phyloP scores from a whole-genome alignment of 2,113 vertebrate species.

The Heterotilapia buettikoferi region DNA sequence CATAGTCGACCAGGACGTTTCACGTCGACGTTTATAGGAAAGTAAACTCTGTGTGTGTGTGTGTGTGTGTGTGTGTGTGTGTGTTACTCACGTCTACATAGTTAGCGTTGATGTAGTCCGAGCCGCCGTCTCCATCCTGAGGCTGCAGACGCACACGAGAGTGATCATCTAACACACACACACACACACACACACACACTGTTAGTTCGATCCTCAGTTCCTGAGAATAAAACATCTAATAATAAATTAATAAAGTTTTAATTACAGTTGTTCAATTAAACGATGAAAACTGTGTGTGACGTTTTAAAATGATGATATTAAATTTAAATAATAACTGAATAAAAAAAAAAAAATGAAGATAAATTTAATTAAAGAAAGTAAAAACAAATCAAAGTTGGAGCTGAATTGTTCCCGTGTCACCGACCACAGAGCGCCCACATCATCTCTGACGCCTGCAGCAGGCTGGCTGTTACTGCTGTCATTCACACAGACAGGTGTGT shows the following conservation, averaged over 20 bases:
- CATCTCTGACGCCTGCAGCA: not conserved
- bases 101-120: constrained; percentile 97
- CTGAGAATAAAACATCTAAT: not conserved
- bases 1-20: not conserved
- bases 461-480: not conserved
- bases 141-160: constrained; percentile 89
- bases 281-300: not conserved
- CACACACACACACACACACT: not conserved
- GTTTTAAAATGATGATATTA: not conserved
- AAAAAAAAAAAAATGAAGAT: not conserved
- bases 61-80: not conserved
- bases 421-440: not conserved
- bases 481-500: not conserved
- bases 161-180: constrained; percentile 81
- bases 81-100: constrained; percentile 87
- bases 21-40: not conserved
- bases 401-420: not conserved
- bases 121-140: constrained; percentile 86
- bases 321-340: not conserved
- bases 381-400: not conserved
- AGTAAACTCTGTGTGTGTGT: not conserved
- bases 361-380: not conserved
- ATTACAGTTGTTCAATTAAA: not conserved
- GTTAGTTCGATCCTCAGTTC: not conserved
- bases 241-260: constrained; percentile 9